Conservation (phyloP, 2,888 invertebrate species). For the Drosophila robusta region DNA sequence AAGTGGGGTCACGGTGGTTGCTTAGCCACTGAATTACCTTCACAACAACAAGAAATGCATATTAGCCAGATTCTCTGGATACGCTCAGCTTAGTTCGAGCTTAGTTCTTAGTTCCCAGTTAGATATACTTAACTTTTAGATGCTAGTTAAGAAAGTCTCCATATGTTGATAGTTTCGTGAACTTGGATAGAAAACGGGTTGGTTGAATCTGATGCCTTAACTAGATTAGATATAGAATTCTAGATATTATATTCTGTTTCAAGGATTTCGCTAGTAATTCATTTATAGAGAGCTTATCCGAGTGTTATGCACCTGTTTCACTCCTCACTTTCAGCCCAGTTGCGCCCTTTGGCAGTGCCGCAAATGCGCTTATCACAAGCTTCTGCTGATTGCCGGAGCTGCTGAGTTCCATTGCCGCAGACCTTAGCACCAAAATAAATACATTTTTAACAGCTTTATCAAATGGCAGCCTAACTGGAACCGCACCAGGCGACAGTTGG, state of each 20-base stretch:
- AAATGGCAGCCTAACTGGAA: slow-evolving; percentile 51
- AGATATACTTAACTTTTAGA: not conserved
- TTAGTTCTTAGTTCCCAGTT: slow-evolving; percentile 2
- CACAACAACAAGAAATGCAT: slow-evolving; percentile 45
- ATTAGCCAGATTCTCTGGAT: slow-evolving; percentile 36
- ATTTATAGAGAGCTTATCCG: not conserved
- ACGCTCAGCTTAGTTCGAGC: slow-evolving; percentile 10
- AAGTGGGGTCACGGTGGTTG: slow-evolving; percentile 35
- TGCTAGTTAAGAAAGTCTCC: not conserved
- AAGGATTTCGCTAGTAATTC: not conserved
- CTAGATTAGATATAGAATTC: not conserved
- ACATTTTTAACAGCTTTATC: slow-evolving; percentile 76
- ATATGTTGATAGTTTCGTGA: not conserved
- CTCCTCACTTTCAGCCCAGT: slow-evolving; percentile 12
- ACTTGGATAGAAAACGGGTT: not conserved
- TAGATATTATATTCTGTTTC: too few relatives aligned
- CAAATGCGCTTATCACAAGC: slow-evolving; percentile 57
- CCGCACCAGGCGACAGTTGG: slow-evolving; percentile 59
- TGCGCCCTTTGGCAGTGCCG: slow-evolving; percentile 22
- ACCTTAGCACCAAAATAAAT: slow-evolving; percentile 68
- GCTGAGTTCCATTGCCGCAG: slow-evolving; percentile 28
- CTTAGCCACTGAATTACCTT: slow-evolving; percentile 35
- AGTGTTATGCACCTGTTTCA: slow-evolving; percentile 4
- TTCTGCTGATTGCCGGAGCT: slow-evolving; percentile 48
- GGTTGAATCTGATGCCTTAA: not conserved